Conservation (phyloP, 2,888 invertebrate species). For the Apamea sordens region DNA sequence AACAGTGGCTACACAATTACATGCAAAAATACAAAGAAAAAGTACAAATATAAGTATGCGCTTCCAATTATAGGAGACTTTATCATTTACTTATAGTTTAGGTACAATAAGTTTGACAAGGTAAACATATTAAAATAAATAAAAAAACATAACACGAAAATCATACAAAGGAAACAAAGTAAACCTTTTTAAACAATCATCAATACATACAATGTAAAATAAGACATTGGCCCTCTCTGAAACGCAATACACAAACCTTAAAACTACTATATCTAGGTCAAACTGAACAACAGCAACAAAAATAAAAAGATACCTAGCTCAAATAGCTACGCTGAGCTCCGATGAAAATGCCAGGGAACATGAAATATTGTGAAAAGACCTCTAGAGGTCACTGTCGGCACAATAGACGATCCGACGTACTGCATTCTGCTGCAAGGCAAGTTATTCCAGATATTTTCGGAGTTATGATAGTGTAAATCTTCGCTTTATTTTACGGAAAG, state of each 20-base stretch:
- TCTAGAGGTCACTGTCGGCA: conserved; percentile 60
- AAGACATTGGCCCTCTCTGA: neutral
- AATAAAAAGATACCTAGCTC: conserved; percentile 54
- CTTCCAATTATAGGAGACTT: no score
- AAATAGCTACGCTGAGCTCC: conserved; percentile 48
- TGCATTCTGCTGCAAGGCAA: conserved; percentile 60
- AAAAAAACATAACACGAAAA: neutral
- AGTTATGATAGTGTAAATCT: conserved; percentile 56
- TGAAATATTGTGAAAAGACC: conserved; percentile 62
- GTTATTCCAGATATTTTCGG: conserved; percentile 49
- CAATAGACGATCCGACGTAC: conserved; percentile 52
- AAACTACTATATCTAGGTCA: conserved; percentile 26
- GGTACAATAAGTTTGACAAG: neutral
- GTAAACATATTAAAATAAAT: neutral
- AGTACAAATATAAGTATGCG: no score
- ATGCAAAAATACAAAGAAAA: no score
- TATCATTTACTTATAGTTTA: neutral
- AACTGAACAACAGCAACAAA: conserved; percentile 24
- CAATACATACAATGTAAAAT: neutral
- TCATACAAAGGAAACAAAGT: neutral
- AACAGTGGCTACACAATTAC: no score
- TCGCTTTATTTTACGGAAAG: conserved; percentile 35
- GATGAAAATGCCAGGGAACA: conserved; percentile 64
- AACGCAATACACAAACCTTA: neutral
- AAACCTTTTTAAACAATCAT: neutral